Evolutionary conservation across 2,888 invertebrate species (phyloP), one percentile per base, ranked within the genome.

Genomic region (Sinopyrophorus schimmeli): DNA sequence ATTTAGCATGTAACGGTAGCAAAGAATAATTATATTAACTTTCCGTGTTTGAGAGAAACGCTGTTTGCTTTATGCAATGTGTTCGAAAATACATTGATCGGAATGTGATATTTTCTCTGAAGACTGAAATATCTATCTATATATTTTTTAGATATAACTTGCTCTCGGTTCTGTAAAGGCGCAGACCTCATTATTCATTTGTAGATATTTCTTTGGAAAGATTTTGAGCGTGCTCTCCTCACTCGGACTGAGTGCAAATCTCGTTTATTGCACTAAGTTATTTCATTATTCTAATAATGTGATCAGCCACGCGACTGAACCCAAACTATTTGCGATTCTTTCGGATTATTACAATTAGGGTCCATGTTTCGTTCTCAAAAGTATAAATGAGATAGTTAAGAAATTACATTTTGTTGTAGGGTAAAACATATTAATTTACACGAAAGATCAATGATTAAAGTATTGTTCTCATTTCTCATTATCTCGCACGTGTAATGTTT

Each of bases 101-200:
- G 68, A 66, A 71, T 75, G 76, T 76, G 76, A 76, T 76, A 76
- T 75, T 74, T 74, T 73, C 73, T 73, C 72, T 71, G 70, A 74
- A 76, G 76, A 76, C 76, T 76, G 76, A 76, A 72, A 71, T 69
- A 70, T 63, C 63, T 69, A 68, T 65, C 67, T 71, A 70, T 71
- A 68, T 71, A 71, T 70, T 66, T 69, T 70, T 67, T 67, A 66
- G 60, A 62, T 59, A 59, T 60, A 58, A 53, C 58, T 55, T 47
- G 50, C 52, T 53, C 55, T 59, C 54, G 50, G 47, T 42, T 47
- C 12, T 5, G 5, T 21, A 20, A n/a, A n/a, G n/a, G n/a, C 6
- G 18, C 21, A 40, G 46, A 40, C 47, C 42, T 37, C 56, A 55
- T 48, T 54, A 41, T 48, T 41, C 47, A 40, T 43, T 48, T 44